Evolutionary conservation across 2,797 vertebrate genomes (phyloP).

Genomic region (Sternotherus odoratus): DNA sequence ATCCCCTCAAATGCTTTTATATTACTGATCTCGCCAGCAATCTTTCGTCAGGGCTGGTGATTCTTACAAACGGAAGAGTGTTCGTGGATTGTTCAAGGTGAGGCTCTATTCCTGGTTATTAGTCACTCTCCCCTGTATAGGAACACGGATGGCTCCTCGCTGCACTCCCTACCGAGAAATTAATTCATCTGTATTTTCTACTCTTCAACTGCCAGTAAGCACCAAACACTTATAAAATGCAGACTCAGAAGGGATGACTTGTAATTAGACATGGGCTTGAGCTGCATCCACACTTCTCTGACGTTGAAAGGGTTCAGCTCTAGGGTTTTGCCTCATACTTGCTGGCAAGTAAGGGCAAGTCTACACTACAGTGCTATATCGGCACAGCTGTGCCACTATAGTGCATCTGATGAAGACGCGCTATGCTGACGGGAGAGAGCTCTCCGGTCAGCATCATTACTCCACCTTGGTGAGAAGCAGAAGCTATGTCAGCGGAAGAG

Average conservation of each 20-base stretch:
- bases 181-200: conserved; percentile 34
- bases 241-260: neutral
- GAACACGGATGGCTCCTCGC: neutral
- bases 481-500: too few relatives aligned
- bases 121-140: neutral
- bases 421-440: too few relatives aligned
- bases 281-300: neutral
- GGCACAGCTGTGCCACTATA: too few relatives aligned
- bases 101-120: conserved; percentile 18
- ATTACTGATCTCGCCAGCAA: neutral
- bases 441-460: too few relatives aligned
- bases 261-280: neutral
- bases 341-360: neutral
- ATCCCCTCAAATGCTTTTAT: neutral
- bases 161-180: conserved; percentile 1
- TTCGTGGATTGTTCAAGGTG: neutral
- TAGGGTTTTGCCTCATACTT: neutral
- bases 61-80: neutral
- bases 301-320: neutral
- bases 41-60: neutral
- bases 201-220: conserved; percentile 28
- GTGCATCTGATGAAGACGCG: rapidly evolving
- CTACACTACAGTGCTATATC: too few relatives aligned
- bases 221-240: neutral
- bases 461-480: too few relatives aligned